Evolutionary conservation across 2,113 vertebrate genomes (phyloP).

Genomic region (Psilopsiagon aymara): DNA sequence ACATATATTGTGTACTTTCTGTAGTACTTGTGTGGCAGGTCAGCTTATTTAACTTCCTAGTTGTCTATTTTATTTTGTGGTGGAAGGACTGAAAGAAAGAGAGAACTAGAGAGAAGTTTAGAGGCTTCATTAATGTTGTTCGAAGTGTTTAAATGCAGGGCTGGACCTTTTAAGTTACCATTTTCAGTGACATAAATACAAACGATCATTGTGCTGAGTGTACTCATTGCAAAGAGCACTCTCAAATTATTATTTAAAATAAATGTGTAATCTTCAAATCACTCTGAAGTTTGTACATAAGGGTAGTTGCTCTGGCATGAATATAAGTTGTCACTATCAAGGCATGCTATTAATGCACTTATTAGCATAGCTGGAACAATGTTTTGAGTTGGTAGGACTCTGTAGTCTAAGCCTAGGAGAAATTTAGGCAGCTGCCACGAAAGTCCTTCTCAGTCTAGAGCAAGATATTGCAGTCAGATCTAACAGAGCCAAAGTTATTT

Average conservation of each 20-base stretch:
- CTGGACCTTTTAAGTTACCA: background rate
- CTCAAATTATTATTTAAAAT: background rate
- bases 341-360: background rate
- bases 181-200: constrained; percentile 47
- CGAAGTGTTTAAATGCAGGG: background rate
- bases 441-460: background rate
- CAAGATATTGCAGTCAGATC: background rate
- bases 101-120: background rate
- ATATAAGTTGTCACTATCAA: background rate
- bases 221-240: background rate
- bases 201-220: background rate
- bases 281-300: background rate
- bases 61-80: background rate
- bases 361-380: background rate
- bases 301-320: background rate
- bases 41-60: background rate
- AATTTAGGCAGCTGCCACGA: background rate
- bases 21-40: no score
- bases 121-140: background rate
- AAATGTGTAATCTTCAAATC: background rate
- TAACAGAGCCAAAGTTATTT: background rate
- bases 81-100: background rate
- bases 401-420: background rate
- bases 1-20: background rate
- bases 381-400: background rate